A percentile compares a stretch with the other conserved stretches of the same genome.
These are phyloP conservation scores for Entomobrya proxima DNA, from an alignment of 2,888 invertebrate genomes.

Conservation along the genomic window DNA sequence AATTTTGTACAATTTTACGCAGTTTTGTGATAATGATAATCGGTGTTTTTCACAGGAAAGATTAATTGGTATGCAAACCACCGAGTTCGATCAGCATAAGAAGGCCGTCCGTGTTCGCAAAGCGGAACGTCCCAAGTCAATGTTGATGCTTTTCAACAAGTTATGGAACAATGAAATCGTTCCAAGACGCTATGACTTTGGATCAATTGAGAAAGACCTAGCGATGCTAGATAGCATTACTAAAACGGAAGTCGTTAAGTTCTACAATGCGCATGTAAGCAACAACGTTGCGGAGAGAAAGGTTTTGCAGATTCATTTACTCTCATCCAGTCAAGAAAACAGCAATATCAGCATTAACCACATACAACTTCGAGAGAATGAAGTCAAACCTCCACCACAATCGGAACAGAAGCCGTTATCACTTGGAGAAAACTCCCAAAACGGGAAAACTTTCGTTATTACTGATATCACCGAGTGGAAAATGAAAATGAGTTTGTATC, in stretches of 20 bases:
- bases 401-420: too few relatives aligned
- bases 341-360: too few relatives aligned
- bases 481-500: slow-evolving; percentile 32
- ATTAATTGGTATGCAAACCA: slow-evolving; percentile 84
- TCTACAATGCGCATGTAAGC: slow-evolving; percentile 77
- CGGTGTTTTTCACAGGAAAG: slow-evolving; percentile 82
- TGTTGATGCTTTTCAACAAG: slow-evolving; percentile 84
- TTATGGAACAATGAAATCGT: slow-evolving; percentile 90
- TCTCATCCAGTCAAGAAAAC: not conserved
- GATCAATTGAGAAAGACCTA: slow-evolving; percentile 89
- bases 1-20: too few relatives aligned
- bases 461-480: slow-evolving; percentile 25
- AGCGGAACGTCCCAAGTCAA: slow-evolving; percentile 92
- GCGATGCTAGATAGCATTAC: slow-evolving; percentile 86
- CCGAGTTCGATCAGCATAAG: slow-evolving; percentile 89
- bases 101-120: slow-evolving; percentile 88
- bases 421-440: too few relatives aligned
- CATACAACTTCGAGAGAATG: not conserved
- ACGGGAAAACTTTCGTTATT: not conserved
- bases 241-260: slow-evolving; percentile 87
- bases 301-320: slow-evolving; percentile 30
- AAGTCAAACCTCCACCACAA: not conserved
- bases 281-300: not conserved
- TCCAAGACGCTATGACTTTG: slow-evolving; percentile 92
- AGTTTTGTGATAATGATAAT: too few relatives aligned